Evolutionary conservation across 2,888 invertebrate species (phyloP).

Genomic region (Eilema griseolum): DNA sequence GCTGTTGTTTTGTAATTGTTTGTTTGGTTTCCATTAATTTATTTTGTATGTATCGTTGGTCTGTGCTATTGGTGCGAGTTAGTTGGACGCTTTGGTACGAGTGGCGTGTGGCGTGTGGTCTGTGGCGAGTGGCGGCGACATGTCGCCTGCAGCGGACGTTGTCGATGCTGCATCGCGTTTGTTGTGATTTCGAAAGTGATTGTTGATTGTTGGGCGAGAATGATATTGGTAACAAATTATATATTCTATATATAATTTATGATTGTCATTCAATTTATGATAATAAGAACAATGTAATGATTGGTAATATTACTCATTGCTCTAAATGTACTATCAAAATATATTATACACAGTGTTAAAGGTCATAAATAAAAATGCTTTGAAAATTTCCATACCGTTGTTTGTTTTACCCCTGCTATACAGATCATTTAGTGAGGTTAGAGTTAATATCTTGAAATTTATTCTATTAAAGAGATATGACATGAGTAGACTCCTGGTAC

Average conservation of each 20-base stretch:
- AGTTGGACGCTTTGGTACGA: conserved; percentile 58
- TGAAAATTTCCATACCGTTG: conserved; percentile 84
- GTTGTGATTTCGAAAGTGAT: conserved; percentile 81
- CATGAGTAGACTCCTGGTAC: too few species aligned
- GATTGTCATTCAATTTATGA: conserved; percentile 84
- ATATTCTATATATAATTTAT: conserved; percentile 85
- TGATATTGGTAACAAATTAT: conserved; percentile 80
- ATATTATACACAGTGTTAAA: conserved; percentile 88
- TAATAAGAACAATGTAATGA: conserved; percentile 86
- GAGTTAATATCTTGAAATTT: too few species aligned
- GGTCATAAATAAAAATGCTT: conserved; percentile 87
- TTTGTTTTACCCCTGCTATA: conserved; percentile 62
- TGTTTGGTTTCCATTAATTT: conserved; percentile 66
- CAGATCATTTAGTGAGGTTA: too few species aligned
- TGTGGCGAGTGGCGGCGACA: conserved; percentile 16
- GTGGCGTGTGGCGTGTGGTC: conserved; percentile 21
- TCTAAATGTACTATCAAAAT: conserved; percentile 88
- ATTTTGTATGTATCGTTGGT: conserved; percentile 63
- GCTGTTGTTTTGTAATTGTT: conserved; percentile 71
- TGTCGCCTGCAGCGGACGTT: neutral
- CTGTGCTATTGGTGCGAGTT: conserved; percentile 53
- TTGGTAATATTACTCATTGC: conserved; percentile 88
- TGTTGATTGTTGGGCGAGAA: conserved; percentile 85
- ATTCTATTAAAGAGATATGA: too few species aligned
- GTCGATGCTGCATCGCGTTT: neutral